Base-by-base conservation (phyloP, 2,113 vertebrate genomes). In the Rhineura floridana region DNA sequence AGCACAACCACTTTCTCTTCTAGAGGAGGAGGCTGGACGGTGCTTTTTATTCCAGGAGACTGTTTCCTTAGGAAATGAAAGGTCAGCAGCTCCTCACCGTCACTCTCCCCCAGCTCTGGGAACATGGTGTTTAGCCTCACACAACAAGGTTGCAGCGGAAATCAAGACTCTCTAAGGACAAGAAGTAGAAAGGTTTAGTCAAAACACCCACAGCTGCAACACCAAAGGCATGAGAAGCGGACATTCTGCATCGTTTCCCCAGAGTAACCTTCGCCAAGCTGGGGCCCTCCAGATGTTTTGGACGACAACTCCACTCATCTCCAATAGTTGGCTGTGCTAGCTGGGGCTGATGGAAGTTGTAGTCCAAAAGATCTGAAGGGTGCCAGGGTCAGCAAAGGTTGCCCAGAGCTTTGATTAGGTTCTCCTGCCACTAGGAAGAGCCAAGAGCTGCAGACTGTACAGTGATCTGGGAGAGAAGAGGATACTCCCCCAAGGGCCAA, bases 81-180 rank as follows among this genome's bases (percentile, higher is more conserved):
- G 15, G 93, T 88, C 19, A 98, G 97, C 23, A 98, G 83, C 21
- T 95, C 95, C 70, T 98, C 97, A 0, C 91, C 93, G 0, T 97
- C 98, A 11, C 96, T 97, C 3, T 79, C 94, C 73, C 91, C 96
- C 73, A 93, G 70, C 4, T 89, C 87, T 76, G 85, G 65, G 5
- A 77, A 50, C 88, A 88, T 91, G 11, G 87, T 10, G 70, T 52
- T 11, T n/a, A 81, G 89, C 50, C 15, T 87, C 13, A 84, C 9
- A 36, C 33, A 21, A 39, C 52, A 23, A 86, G 36, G n/a, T 39
- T 65, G 21, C 52, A 15, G 33, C 33, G 30, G 36, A 44, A n/a
- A 11, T 36, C 9, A 44, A 19, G 6, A 23, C 21, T 44, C 67
- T 42, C 59, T 77, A 50, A 52, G 17, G 72, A n/a, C 52, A 63